These are phyloP conservation scores for Pogonomyrmex californicus DNA, from an alignment of 1,140 invertebrate species.

Conservation along the genomic window DNA sequence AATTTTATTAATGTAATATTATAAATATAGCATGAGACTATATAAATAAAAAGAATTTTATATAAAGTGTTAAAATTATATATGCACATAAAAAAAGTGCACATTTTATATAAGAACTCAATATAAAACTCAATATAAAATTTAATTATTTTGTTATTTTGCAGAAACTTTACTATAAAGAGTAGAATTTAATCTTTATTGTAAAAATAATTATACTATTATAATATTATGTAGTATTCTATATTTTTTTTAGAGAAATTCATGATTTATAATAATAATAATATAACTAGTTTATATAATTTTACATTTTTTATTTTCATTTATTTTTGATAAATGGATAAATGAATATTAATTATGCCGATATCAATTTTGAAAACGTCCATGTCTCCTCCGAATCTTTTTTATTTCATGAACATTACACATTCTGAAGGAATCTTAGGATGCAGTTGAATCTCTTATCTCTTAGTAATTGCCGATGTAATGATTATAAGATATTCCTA, in stretches of 20 bases:
- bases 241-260: not conserved
- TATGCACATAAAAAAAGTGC: not conserved
- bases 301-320: not conserved
- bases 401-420: conserved; percentile 3
- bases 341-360: not conserved
- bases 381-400: not conserved
- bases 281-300: not conserved
- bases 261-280: not conserved
- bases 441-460: not conserved
- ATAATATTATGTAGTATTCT: not conserved
- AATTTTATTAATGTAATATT: not conserved
- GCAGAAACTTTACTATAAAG: not conserved
- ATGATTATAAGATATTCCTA: not conserved
- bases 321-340: not conserved
- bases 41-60: not conserved
- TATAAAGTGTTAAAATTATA: too few relatives aligned
- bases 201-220: not conserved
- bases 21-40: not conserved
- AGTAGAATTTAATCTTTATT: not conserved
- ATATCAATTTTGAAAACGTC: not conserved
- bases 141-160: not conserved
- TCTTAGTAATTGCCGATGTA: conserved; percentile 21
- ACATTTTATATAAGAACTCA: not conserved
- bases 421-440: not conserved
- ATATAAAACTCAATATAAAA: conserved; percentile 1